These are phyloP conservation scores for Platysteira castanea DNA, from an alignment of 2,113 vertebrate genomes.

Conservation along the genomic window DNA sequence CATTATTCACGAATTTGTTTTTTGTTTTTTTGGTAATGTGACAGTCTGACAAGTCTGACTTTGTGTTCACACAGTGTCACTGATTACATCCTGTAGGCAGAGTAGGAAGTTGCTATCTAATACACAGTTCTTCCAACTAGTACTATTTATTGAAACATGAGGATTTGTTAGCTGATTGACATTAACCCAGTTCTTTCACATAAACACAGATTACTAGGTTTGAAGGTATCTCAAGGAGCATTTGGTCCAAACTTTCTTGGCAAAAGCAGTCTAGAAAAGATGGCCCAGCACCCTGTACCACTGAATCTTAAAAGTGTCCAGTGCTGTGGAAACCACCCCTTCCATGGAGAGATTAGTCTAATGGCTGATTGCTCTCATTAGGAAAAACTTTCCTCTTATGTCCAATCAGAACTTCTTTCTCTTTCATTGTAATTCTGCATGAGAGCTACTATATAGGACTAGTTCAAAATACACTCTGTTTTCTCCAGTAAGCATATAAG, in stretches of 20 bases:
- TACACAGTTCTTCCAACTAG: background rate
- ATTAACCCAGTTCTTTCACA: background rate
- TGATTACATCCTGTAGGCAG: background rate
- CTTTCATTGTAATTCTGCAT: background rate
- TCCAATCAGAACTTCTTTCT: background rate
- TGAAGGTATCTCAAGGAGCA: background rate
- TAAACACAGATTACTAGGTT: background rate
- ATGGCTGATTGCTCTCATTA: background rate
- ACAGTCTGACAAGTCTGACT: background rate
- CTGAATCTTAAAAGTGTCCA: background rate
- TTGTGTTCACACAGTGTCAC: background rate
- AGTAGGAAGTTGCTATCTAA: background rate
- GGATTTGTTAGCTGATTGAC: background rate
- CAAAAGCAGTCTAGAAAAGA: background rate
- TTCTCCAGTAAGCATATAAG: background rate
- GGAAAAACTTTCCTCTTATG: background rate
- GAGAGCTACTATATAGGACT: background rate
- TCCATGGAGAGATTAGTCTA: background rate
- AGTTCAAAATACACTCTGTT: background rate
- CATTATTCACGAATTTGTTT: background rate
- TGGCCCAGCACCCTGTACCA: background rate
- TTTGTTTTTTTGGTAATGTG: background rate
- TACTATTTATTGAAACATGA: background rate
- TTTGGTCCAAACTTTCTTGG: background rate
- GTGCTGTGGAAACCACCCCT: background rate